These are phyloP conservation scores for Narcine bancroftii DNA, from an alignment of 2,113 vertebrate genomes.

Conservation along the genomic window DNA sequence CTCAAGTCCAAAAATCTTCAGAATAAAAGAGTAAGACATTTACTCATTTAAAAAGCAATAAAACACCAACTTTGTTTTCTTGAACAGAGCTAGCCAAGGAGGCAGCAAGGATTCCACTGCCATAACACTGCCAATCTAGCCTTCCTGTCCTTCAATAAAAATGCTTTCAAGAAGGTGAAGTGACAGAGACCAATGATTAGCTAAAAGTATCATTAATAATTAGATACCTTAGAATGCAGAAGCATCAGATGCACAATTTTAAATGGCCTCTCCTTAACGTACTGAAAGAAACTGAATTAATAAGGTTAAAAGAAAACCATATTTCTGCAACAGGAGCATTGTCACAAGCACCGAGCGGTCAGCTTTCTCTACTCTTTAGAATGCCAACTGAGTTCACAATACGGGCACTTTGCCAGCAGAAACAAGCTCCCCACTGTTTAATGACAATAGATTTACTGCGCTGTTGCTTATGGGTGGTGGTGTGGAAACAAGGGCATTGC, in stretches of 20 bases:
- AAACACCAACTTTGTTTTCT: background rate
- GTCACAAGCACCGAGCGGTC: constrained; percentile 39
- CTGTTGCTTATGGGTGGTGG: constrained; percentile 76
- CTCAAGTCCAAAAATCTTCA: background rate
- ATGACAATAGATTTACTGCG: constrained; percentile 88
- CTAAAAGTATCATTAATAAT: constrained; percentile 28
- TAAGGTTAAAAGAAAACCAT: constrained; percentile 52
- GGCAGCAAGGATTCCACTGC: background rate
- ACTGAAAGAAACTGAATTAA: constrained; percentile 16
- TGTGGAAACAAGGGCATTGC: constrained; percentile 95
- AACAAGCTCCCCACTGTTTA: constrained; percentile 79
- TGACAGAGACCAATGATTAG: constrained; percentile 1
- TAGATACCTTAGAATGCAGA: background rate
- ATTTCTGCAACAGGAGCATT: constrained; percentile 53
- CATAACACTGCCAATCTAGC: background rate
- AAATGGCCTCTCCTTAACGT: constrained; percentile 14
- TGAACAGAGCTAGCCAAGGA: background rate
- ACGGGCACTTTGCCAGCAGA: constrained; percentile 73
- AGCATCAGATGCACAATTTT: constrained; percentile 11
- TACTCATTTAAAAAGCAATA: background rate
- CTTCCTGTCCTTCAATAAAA: background rate
- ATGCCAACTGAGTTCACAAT: constrained; percentile 57
- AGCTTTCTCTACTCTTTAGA: constrained; percentile 41
- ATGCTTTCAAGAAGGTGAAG: background rate
- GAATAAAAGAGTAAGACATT: background rate